A percentile compares a stretch with the other conserved stretches of the same genome.
Conservation (phyloP, 2,888 invertebrate species). For the Morinoia aosen region DNA sequence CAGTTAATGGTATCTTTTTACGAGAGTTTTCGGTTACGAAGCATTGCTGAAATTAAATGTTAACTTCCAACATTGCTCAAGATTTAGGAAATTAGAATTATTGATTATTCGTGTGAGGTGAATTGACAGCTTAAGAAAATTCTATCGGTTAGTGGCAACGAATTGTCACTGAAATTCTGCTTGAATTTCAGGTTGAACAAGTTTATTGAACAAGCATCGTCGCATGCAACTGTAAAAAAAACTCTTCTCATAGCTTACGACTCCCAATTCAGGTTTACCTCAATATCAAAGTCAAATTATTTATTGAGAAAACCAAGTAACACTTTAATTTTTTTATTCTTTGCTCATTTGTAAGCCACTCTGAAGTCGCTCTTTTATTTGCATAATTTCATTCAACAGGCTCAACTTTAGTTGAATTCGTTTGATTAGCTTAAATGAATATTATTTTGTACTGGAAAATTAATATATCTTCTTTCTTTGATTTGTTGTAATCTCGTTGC, state of each 20-base stretch:
- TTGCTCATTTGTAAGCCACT: neutral
- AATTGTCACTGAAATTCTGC: too few species aligned
- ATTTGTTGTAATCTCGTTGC: neutral
- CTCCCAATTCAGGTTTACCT: neutral
- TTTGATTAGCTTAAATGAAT: neutral
- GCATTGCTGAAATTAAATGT: too few species aligned
- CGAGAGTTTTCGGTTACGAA: too few species aligned
- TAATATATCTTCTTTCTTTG: neutral
- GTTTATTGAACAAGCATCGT: too few species aligned
- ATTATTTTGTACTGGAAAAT: neutral
- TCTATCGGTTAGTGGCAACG: too few species aligned
- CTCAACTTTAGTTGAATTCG: neutral
- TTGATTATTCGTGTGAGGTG: too few species aligned
- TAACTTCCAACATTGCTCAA: too few species aligned
- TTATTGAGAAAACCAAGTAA: neutral
- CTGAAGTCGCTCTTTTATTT: neutral
- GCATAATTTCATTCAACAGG: neutral
- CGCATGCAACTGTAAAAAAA: too few species aligned
- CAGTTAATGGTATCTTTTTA: too few species aligned
- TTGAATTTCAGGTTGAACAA: too few species aligned
- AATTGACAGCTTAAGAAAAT: too few species aligned
- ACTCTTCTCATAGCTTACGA: neutral
- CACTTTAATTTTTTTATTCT: neutral
- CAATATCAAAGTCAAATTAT: neutral
- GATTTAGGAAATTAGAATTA: too few species aligned